phyloP scores from a whole-genome alignment of 2,113 vertebrate genomes.

The Scytalopus superciliaris region DNA sequence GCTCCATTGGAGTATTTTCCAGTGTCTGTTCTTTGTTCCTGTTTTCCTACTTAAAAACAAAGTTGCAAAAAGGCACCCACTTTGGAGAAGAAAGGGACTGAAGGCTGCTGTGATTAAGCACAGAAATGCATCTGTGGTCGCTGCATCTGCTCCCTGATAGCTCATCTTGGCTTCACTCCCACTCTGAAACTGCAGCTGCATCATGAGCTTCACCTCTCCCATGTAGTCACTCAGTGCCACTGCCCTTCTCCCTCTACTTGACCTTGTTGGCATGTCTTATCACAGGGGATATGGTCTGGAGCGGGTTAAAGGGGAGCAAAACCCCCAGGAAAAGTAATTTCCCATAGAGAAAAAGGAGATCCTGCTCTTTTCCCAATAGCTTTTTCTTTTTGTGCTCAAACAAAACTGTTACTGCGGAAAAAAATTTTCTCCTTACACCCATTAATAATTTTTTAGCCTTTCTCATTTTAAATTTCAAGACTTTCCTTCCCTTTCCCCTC shows the following conservation, averaged over 20 bases:
- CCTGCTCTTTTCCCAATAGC: neutral
- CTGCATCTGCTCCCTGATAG: neutral
- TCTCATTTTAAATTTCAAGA: neutral
- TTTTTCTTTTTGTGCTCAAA: neutral
- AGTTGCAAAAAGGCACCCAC: neutral
- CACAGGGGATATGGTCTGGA: neutral
- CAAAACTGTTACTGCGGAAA: neutral
- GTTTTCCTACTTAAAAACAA: neutral
- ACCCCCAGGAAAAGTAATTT: neutral
- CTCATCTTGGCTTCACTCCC: neutral
- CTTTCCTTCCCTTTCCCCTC: neutral
- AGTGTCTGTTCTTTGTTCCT: neutral
- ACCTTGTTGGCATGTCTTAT: neutral
- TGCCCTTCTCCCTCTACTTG: neutral
- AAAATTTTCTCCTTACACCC: neutral
- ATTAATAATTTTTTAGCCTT: neutral
- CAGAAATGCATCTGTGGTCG: neutral
- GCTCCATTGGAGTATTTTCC: neutral
- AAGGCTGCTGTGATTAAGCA: neutral
- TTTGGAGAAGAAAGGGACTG: neutral
- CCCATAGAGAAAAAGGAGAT: neutral
- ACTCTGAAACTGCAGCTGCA: neutral
- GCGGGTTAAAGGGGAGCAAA: neutral
- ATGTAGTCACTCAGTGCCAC: accelerated
- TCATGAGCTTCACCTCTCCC: neutral